Percentiles rank a stretch among this genome's conserved stretches.
phyloP scores from a whole-genome alignment of 2,888 invertebrate genomes.

The Drosophila lacicola region DNA sequence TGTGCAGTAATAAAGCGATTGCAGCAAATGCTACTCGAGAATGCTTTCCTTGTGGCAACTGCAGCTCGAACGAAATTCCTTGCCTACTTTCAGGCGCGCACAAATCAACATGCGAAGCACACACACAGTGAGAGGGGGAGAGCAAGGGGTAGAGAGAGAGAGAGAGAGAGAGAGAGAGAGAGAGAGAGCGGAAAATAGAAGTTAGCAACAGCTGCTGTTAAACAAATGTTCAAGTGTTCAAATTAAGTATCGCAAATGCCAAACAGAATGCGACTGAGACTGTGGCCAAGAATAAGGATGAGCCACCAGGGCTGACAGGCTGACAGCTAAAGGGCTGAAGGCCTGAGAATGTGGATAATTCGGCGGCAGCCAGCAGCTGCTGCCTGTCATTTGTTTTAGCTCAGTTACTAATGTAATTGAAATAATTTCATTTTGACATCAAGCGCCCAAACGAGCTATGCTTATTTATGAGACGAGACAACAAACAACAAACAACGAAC shows the following conservation, averaged over 20 bases:
- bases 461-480: slow-evolving; percentile 63
- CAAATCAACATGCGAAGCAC: slow-evolving; percentile 32
- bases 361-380: slow-evolving; percentile 26
- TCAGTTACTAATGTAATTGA: slow-evolving; percentile 74
- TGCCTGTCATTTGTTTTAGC: slow-evolving; percentile 44
- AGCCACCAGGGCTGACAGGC: slow-evolving; percentile 12
- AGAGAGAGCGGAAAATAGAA: neutral
- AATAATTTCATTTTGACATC: slow-evolving; percentile 75
- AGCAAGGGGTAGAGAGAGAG: neutral
- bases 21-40: slow-evolving; percentile 8
- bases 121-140: neutral
- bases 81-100: slow-evolving; percentile 10
- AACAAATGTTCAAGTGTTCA: slow-evolving; percentile 43
- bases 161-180: neutral
- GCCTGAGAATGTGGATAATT: slow-evolving; percentile 13
- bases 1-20: slow-evolving; percentile 20
- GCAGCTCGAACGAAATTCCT: slow-evolving; percentile 8
- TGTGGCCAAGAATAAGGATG: slow-evolving; percentile 14
- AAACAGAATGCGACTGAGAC: slow-evolving; percentile 21
- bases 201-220: slow-evolving; percentile 18
- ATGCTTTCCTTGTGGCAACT: slow-evolving; percentile 4
- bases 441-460: slow-evolving; percentile 50
- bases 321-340: slow-evolving; percentile 12
- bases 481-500: slow-evolving; percentile 23
- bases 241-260: slow-evolving; percentile 46